Evolutionary conservation across 2,888 invertebrate genomes (phyloP).

Genomic region (Campoplex nolae): DNA sequence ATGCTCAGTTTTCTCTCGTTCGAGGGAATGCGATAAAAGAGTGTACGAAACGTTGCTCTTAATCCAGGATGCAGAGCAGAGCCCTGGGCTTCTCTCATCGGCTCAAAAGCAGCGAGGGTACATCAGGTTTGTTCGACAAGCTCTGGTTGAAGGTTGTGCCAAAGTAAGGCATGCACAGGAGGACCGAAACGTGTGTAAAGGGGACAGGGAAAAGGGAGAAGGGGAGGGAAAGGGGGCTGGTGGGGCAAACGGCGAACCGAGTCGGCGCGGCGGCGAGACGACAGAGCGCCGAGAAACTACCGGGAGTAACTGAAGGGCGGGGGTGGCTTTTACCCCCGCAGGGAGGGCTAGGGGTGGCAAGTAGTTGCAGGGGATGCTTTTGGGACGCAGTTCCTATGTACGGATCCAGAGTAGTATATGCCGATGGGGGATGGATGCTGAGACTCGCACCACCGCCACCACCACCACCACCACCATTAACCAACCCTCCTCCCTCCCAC

Average conservation of each 20-base stretch:
- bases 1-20: background rate
- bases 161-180: slow-evolving; percentile 7
- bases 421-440: slow-evolving; percentile 70
- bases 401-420: slow-evolving; percentile 63
- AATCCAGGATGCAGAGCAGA: background rate
- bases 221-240: slow-evolving; percentile 15
- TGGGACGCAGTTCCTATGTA: slow-evolving; percentile 58
- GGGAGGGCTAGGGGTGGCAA: slow-evolving; percentile 38
- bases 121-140: slow-evolving; percentile 39
- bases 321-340: slow-evolving; percentile 20
- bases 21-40: background rate
- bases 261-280: slow-evolving; percentile 71
- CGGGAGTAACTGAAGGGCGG: slow-evolving; percentile 55
- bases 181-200: slow-evolving; percentile 48
- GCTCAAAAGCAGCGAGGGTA: slow-evolving; percentile 12
- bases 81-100: slow-evolving; percentile 52
- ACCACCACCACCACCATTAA: slow-evolving; percentile 61
- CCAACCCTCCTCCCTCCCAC: slow-evolving; percentile 36
- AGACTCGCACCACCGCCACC: slow-evolving; percentile 59
- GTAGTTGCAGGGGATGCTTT: slow-evolving; percentile 38
- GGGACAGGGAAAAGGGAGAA: slow-evolving; percentile 26
- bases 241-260: slow-evolving; percentile 68
- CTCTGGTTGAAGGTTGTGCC: slow-evolving; percentile 14
- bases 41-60: background rate
- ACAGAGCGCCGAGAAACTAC: slow-evolving; percentile 57